phyloP scores from a whole-genome alignment of 2,797 vertebrate species.

The Parambassis ranga region DNA sequence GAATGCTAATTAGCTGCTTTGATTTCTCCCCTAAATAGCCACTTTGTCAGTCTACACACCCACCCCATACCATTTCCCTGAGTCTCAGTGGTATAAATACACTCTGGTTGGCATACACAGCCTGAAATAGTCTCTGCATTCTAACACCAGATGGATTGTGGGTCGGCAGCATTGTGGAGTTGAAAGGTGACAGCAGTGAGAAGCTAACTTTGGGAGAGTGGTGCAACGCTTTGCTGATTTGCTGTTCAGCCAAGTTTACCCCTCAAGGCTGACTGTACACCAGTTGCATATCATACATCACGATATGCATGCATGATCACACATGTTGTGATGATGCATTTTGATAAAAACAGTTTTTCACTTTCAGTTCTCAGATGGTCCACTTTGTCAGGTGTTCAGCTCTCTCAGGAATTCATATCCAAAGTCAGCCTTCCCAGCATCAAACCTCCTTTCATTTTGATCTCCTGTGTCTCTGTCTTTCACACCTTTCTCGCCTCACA shows the following conservation, averaged over 20 bases:
- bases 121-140: constrained; percentile 40
- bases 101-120: constrained; percentile 1
- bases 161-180: constrained; percentile 18
- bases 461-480: constrained; percentile 12
- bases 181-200: constrained; percentile 34
- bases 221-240: no score
- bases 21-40: not conserved
- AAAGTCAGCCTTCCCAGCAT: not conserved
- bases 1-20: constrained; percentile 22
- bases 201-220: constrained; percentile 14
- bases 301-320: not conserved
- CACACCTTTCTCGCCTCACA: constrained; percentile 26
- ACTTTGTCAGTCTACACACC: constrained; percentile 1
- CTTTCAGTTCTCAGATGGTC: constrained; percentile 4
- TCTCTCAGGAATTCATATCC: not conserved
- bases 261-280: no score
- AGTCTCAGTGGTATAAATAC: constrained; percentile 36
- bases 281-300: not conserved
- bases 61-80: not conserved
- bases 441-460: not conserved
- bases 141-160: constrained; percentile 31
- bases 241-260: no score
- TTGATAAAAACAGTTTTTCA: constrained; percentile 2
- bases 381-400: not conserved
- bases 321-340: not conserved